These are phyloP conservation scores for Aramus guarauna DNA, from an alignment of 2,113 vertebrate species.

Conservation along the genomic window DNA sequence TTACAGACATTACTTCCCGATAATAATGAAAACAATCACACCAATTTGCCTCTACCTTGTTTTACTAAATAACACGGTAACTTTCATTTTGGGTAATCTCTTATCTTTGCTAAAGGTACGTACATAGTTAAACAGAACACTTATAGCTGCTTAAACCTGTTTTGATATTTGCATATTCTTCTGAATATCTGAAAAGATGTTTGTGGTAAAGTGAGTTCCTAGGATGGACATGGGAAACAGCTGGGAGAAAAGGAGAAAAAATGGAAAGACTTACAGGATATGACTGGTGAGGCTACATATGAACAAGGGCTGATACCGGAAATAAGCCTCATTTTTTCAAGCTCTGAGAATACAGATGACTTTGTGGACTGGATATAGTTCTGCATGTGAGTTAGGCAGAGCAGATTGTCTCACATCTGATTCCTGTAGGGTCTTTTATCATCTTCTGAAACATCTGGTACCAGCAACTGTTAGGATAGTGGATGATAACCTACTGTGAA, in stretches of 20 bases:
- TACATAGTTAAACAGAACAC: background rate
- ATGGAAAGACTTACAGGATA: background rate
- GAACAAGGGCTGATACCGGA: background rate
- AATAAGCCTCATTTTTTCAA: background rate
- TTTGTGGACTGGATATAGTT: background rate
- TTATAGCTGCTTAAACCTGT: background rate
- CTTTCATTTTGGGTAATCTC: background rate
- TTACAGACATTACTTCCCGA: background rate
- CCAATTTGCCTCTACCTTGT: background rate
- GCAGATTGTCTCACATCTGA: constrained; percentile 31
- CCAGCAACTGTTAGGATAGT: background rate
- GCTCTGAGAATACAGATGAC: background rate
- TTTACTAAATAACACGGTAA: background rate
- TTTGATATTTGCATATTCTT: background rate
- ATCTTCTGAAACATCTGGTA: background rate
- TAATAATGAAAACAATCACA: background rate
- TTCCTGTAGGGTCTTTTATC: background rate
- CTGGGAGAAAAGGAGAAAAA: background rate
- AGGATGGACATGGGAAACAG: background rate
- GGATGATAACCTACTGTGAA: background rate
- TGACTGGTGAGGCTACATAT: background rate
- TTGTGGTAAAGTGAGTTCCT: background rate
- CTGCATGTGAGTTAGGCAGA: background rate
- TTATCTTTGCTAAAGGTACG: background rate
- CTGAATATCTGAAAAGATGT: background rate